A percentile compares a stretch with the other conserved stretches of the same genome.
Conservation (phyloP, 2,888 invertebrate genomes). For the Quadroppia sp. region DNA sequence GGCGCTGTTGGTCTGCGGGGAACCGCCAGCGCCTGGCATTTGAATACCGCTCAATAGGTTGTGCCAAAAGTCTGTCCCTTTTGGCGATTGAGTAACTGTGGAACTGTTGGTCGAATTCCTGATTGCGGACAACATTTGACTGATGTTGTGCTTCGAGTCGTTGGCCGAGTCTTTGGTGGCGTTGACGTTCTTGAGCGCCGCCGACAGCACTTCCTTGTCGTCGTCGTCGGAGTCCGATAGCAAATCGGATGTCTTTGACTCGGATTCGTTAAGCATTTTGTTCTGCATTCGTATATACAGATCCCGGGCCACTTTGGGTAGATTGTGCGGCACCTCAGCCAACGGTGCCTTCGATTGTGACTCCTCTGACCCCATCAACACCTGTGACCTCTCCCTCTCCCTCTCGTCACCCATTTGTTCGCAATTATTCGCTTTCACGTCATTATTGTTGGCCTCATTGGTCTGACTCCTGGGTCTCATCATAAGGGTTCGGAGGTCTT, state of each 20-base stretch:
- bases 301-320: slow-evolving; percentile 21
- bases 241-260: background rate
- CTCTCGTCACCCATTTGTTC: background rate
- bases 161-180: no score
- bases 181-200: slow-evolving; percentile 48
- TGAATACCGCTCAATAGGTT: slow-evolving; percentile 43
- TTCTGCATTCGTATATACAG: slow-evolving; percentile 14
- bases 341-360: background rate
- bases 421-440: background rate
- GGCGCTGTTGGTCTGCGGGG: background rate
- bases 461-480: background rate
- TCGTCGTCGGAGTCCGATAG: slow-evolving; percentile 57
- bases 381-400: background rate
- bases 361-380: background rate
- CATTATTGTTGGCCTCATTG: background rate
- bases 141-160: background rate
- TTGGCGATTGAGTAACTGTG: background rate
- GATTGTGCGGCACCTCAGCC: background rate
- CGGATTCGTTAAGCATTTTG: slow-evolving; percentile 1
- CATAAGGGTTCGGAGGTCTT: slow-evolving; percentile 40
- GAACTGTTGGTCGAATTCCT: slow-evolving; percentile 46
- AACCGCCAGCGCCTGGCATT: background rate
- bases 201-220: slow-evolving; percentile 46
- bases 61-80: slow-evolving; percentile 44
- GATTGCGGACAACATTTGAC: background rate